Conservation (phyloP, 2,888 invertebrate genomes). For the Rhamphomyia laevipes region DNA sequence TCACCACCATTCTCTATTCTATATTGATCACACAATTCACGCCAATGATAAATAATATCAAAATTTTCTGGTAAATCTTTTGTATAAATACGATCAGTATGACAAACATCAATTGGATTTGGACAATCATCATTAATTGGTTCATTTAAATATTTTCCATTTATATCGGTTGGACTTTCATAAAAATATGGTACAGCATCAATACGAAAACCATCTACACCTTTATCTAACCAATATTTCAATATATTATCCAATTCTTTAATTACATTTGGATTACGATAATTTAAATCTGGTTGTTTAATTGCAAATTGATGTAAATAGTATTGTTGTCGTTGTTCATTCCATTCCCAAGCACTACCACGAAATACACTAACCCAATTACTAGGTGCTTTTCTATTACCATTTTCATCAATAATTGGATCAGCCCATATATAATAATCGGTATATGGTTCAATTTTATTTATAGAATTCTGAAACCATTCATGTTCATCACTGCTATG, state of each 20-base stretch:
- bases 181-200: conserved; percentile 39
- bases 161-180: conserved; percentile 38
- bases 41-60: conserved; percentile 45
- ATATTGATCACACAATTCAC: conserved; percentile 43
- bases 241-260: conserved; percentile 53
- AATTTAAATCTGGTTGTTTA: conserved; percentile 59
- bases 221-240: conserved; percentile 57
- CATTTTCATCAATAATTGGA: conserved; percentile 16
- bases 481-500: conserved; percentile 36
- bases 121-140: conserved; percentile 37
- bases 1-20: conserved; percentile 27
- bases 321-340: conserved; percentile 41
- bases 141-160: conserved; percentile 42
- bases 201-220: conserved; percentile 62
- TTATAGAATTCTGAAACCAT: conserved; percentile 55
- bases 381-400: conserved; percentile 32
- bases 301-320: conserved; percentile 49
- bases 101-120: conserved; percentile 41
- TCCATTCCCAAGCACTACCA: conserved; percentile 52
- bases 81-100: conserved; percentile 46
- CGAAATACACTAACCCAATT: conserved; percentile 41
- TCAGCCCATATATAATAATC: conserved; percentile 55
- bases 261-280: conserved; percentile 49
- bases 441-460: conserved; percentile 43
- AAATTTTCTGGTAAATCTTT: conserved; percentile 46